phyloP scores from a whole-genome alignment of 2,888 invertebrate species.

The Ophraella communa region DNA sequence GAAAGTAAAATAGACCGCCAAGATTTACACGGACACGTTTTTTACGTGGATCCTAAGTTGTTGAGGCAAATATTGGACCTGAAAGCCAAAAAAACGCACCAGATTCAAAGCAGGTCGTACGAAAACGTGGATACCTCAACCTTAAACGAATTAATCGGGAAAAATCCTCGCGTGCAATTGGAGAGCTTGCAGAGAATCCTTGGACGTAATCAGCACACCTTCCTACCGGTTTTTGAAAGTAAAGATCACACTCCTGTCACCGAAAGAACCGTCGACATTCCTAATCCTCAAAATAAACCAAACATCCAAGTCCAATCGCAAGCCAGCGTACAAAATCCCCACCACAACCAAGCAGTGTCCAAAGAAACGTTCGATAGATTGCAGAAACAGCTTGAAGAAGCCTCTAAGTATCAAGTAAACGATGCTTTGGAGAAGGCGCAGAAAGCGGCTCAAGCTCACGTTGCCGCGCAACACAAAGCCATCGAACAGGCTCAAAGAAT shows the following conservation, averaged over 20 bases:
- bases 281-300: constrained; percentile 54
- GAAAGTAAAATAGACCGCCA: constrained; percentile 30
- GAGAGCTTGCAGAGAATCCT: constrained; percentile 62
- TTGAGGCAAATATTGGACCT: constrained; percentile 35
- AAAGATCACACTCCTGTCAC: constrained; percentile 58
- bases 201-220: constrained; percentile 25
- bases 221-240: constrained; percentile 25
- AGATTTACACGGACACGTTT: constrained; percentile 29
- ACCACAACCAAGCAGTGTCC: constrained; percentile 19
- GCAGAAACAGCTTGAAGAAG: constrained; percentile 51
- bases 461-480: constrained; percentile 50
- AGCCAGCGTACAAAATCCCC: background rate
- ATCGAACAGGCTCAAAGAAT: constrained; percentile 44
- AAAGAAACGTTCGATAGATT: constrained; percentile 41
- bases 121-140: constrained; percentile 53
- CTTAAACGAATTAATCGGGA: constrained; percentile 62
- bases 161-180: constrained; percentile 62
- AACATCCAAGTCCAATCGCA: constrained; percentile 38
- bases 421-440: constrained; percentile 49
- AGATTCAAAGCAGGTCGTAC: constrained; percentile 15
- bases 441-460: constrained; percentile 49
- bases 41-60: constrained; percentile 42
- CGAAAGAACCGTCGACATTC: constrained; percentile 61
- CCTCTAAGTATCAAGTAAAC: constrained; percentile 48
- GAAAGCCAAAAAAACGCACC: constrained; percentile 7